Percentiles rank a stretch among this genome's conserved stretches.
These are phyloP conservation scores for Frieseomelitta varia DNA, from an alignment of 1,140 invertebrate genomes.

Conservation along the genomic window DNA sequence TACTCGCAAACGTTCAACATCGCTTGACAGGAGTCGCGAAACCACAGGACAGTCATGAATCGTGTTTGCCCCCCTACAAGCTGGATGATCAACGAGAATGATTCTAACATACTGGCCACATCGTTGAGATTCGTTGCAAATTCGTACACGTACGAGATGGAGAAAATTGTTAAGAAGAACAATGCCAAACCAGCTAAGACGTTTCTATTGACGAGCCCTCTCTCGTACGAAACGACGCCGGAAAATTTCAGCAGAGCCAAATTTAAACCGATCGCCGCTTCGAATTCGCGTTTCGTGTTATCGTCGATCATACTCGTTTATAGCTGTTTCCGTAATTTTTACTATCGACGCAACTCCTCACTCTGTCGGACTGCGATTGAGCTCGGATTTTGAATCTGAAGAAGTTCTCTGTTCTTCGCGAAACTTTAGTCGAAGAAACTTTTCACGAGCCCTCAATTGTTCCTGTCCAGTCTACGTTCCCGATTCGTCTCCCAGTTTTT, in stretches of 20 bases:
- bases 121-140: conserved; percentile 36
- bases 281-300: background rate
- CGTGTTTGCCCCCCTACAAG: conserved; percentile 63
- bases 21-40: conserved; percentile 30
- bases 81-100: conserved; percentile 59
- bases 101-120: conserved; percentile 46
- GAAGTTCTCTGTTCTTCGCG: background rate
- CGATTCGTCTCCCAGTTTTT: background rate
- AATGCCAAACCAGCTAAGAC: conserved; percentile 44
- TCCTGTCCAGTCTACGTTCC: background rate
- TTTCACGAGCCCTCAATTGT: background rate
- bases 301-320: background rate
- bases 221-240: conserved; percentile 49
- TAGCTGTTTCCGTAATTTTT: background rate
- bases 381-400: background rate
- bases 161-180: conserved; percentile 45
- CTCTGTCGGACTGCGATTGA: no score
- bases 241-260: conserved; percentile 49
- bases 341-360: no score
- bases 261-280: conserved; percentile 52
- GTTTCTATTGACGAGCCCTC: conserved; percentile 12
- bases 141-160: conserved; percentile 46
- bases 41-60: conserved; percentile 52
- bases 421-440: background rate
- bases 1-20: conserved; percentile 54